Base-by-base conservation (phyloP, 2,888 invertebrate genomes). In the Cantharis rustica region DNA sequence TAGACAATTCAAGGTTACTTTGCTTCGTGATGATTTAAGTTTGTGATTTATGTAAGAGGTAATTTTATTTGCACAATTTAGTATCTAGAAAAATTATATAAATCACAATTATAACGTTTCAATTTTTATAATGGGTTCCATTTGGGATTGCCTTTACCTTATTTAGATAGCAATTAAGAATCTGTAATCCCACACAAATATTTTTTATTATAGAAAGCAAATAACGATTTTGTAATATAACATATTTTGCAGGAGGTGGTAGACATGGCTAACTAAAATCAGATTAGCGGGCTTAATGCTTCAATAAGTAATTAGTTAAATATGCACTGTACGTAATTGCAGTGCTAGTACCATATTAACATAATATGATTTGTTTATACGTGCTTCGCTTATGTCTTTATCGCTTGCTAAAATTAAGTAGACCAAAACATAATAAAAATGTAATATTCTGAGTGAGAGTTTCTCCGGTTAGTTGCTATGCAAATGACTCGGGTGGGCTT, bases 401-500 rank as follows among this genome's bases (percentile, higher is more conserved):
- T 72, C 70, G 66, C 61, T 47, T 31, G 75, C 72, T 75, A 75
- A 77, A 77, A 77, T 77, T 72, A 77, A 77, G 72, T 77, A 77
- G 77, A 75, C 75, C 75, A 75, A 75, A 77, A 72, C 77, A 72
- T 74, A 72, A 75, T 75, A 77, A 77, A 77, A 77, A 75, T 72
- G 77, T 71, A 75, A 75, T 72, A 72, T 71, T 77, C 69, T 26
- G 64, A 62, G 62, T 71, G 76, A 70, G 73, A 76, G 73, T 74
- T 77, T 63, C 68, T 71, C 70, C 73, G 77, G 73, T 75, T 77
- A 77, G 79, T 80, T 77, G 80, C 77, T 79, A 80, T 80, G 80
- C 80, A 80, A 80, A 80, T 80, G 76, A 79, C 73, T 76, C 69
- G 73, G 63, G 77, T 76, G 73, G 77, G 73, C 75, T 80, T 77